phyloP scores from a whole-genome alignment of 2,888 invertebrate genomes.

The Cataglyphis livida region DNA sequence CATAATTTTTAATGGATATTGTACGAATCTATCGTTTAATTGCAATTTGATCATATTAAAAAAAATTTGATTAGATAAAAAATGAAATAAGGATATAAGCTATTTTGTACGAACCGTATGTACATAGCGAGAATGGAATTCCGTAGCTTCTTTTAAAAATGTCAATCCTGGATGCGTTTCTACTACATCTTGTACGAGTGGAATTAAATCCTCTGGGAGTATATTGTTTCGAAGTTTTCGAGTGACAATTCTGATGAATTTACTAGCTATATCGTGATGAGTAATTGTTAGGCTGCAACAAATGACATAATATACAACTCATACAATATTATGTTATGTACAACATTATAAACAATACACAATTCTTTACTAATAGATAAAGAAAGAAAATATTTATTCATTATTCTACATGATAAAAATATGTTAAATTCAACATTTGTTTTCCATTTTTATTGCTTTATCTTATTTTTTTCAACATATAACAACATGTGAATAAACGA shows the following conservation, averaged over 20 bases:
- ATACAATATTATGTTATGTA: neutral
- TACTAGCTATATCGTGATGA: constrained; percentile 95
- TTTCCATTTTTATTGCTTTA: neutral
- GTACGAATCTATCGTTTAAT: neutral
- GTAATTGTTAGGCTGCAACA: constrained; percentile 90
- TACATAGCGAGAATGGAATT: constrained; percentile 99
- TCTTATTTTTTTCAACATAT: neutral
- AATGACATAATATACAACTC: neutral
- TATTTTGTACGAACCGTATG: constrained; percentile 91
- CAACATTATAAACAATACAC: neutral
- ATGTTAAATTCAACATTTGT: neutral
- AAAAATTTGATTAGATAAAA: neutral
- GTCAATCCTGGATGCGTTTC: constrained; percentile 99
- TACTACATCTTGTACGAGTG: constrained; percentile 98
- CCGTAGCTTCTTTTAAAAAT: constrained; percentile 98
- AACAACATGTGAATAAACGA: no score
- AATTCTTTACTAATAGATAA: neutral
- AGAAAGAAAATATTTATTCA: neutral
- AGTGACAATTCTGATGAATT: constrained; percentile 95
- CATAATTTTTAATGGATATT: neutral
- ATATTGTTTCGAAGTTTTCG: constrained; percentile 90
- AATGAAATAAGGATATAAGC: neutral
- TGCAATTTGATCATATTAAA: neutral
- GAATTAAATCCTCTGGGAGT: constrained; percentile 96
- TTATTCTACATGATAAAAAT: neutral